These are phyloP conservation scores for Ceratosolen fusciceps DNA, from an alignment of 1,140 invertebrate genomes.

Conservation along the genomic window DNA sequence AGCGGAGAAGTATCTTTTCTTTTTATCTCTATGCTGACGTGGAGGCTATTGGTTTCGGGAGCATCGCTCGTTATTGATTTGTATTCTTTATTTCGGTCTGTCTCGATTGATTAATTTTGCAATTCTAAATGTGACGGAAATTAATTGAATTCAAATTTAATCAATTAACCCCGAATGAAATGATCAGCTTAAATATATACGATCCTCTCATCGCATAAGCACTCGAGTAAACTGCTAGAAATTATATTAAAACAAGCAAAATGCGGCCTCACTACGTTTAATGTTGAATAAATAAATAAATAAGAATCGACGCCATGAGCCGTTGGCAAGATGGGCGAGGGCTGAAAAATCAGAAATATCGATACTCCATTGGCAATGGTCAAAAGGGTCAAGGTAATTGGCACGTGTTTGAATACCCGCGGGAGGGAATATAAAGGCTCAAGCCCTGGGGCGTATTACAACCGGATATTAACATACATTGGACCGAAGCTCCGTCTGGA, in stretches of 20 bases:
- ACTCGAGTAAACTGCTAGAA: not conserved
- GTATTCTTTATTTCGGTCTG: not conserved
- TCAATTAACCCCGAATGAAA: too few species aligned
- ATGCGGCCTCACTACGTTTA: too few species aligned
- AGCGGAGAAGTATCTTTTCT: too few species aligned
- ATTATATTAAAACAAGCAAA: too few species aligned
- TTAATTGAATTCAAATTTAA: too few species aligned
- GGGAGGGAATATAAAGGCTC: conserved; percentile 9
- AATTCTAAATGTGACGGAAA: too few species aligned
- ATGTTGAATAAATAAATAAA: too few species aligned
- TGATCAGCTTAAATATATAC: not conserved
- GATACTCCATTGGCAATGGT: not conserved
- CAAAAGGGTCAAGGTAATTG: conserved; percentile 28
- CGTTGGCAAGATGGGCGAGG: not conserved
- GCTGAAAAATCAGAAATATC: not conserved
- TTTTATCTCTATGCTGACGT: too few species aligned
- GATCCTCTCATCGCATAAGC: not conserved
- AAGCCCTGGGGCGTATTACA: conserved; percentile 23
- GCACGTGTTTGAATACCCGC: conserved; percentile 21
- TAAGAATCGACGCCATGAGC: too few species aligned
- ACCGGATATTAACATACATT: conserved; percentile 43
- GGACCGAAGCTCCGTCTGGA: too few species aligned
- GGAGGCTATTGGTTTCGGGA: too few species aligned
- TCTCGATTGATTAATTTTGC: too few species aligned
- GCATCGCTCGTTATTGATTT: not conserved